Conservation (phyloP, 2,113 vertebrate species). For the Sciurus niger region DNA sequence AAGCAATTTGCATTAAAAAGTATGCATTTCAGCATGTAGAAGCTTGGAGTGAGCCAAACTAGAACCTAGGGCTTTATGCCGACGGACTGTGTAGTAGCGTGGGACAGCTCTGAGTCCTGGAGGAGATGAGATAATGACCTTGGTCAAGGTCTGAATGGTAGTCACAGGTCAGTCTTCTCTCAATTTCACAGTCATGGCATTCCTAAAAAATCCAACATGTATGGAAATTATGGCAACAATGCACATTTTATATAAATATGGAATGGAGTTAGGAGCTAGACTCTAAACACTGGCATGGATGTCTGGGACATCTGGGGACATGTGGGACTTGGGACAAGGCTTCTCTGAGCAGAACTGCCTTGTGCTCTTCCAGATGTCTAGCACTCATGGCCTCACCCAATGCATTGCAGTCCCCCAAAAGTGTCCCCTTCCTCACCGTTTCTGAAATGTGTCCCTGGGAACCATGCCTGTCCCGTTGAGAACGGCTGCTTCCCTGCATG, state of each 20-base stretch:
- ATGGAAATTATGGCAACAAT: not conserved
- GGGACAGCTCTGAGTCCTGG: not conserved
- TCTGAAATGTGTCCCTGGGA: not conserved
- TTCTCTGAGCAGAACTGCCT: not conserved
- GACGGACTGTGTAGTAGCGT: not conserved
- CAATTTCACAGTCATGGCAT: no score
- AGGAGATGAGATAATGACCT: no score
- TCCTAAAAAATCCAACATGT: not conserved
- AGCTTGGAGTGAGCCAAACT: not conserved
- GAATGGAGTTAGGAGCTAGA: not conserved
- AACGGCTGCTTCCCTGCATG: not conserved
- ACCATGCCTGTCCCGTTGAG: fast-evolving
- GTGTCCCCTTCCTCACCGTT: not conserved
- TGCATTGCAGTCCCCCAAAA: not conserved
- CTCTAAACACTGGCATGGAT: no score
- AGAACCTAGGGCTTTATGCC: not conserved
- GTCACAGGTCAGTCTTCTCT: not conserved
- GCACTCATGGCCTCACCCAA: no score
- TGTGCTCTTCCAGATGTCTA: not conserved
- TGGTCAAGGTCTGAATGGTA: not conserved
- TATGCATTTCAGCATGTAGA: not conserved
- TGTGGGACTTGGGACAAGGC: not conserved
- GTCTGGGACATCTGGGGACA: not conserved
- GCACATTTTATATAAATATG: not conserved
- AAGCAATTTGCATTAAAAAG: not conserved